phyloP scores from a whole-genome alignment of 2,113 vertebrate species.

The Callopanchax toddi region DNA sequence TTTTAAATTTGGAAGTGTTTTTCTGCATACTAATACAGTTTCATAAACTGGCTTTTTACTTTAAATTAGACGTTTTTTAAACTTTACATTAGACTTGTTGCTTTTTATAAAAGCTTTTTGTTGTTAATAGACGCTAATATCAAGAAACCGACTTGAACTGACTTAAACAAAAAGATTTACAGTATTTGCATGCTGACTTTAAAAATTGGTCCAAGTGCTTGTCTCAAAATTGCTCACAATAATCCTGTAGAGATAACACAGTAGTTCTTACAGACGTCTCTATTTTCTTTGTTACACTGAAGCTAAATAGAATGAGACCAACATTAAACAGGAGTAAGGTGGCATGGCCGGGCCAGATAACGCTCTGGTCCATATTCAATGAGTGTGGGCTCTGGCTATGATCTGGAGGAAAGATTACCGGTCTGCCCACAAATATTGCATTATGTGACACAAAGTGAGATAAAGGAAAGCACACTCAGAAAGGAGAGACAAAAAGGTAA shows the following conservation, averaged over 20 bases:
- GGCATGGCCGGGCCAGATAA: constrained; percentile 11
- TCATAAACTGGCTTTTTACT: too few species aligned
- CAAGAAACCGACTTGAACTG: too few species aligned
- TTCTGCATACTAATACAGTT: too few species aligned
- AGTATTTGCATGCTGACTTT: too few species aligned
- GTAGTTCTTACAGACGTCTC: neutral
- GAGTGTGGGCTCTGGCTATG: neutral
- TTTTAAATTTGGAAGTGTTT: too few species aligned
- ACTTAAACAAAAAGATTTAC: too few species aligned
- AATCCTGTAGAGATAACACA: neutral
- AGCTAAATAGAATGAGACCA: neutral
- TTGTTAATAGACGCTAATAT: too few species aligned
- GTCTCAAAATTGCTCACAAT: neutral
- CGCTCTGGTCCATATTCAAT: neutral
- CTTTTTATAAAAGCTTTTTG: too few species aligned
- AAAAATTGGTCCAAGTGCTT: neutral
- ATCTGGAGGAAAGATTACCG: neutral
- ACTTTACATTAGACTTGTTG: too few species aligned
- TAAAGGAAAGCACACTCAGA: constrained; percentile 6
- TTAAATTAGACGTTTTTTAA: too few species aligned
- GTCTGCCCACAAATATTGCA: neutral
- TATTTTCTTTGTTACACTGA: neutral
- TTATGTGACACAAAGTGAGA: neutral
- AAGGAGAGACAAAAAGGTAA: neutral
- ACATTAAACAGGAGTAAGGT: neutral